These are phyloP conservation scores for Tichodroma muraria DNA, from an alignment of 2,113 vertebrate genomes.

Conservation along the genomic window DNA sequence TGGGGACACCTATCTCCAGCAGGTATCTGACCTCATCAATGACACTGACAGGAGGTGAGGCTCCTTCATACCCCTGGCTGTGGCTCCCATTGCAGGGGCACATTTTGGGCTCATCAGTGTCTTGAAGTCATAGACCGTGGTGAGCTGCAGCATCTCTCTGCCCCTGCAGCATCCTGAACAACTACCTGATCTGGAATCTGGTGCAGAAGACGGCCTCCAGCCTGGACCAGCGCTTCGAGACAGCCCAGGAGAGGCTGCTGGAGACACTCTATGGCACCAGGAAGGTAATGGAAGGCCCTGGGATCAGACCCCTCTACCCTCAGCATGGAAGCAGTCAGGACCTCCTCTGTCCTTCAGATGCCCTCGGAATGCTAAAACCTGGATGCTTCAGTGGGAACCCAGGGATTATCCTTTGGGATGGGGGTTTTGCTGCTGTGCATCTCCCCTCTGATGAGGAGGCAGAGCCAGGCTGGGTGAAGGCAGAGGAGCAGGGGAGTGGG, in stretches of 20 bases:
- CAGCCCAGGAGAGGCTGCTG: conserved; percentile 91
- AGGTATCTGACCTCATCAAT: conserved; percentile 92
- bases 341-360: background rate
- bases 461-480: background rate
- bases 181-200: conserved; percentile 97
- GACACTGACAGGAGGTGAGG: conserved; percentile 81
- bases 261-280: conserved; percentile 94
- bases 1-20: conserved; percentile 86
- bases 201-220: conserved; percentile 90
- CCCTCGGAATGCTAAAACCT: background rate
- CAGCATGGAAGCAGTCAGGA: background rate
- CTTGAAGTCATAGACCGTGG: accelerated
- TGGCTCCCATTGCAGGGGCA: too few species aligned
- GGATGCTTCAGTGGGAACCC: background rate
- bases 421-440: background rate
- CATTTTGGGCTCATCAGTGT: accelerated
- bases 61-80: accelerated
- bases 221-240: conserved; percentile 92
- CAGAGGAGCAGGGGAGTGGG: background rate
- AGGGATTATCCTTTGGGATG: background rate
- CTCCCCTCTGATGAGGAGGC: background rate
- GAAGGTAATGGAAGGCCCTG: conserved; percentile 69
- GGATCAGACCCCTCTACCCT: background rate
- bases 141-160: background rate
- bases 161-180: conserved; percentile 82